Conservation (phyloP, 2,888 invertebrate species). For the Lepidonotus clava region DNA sequence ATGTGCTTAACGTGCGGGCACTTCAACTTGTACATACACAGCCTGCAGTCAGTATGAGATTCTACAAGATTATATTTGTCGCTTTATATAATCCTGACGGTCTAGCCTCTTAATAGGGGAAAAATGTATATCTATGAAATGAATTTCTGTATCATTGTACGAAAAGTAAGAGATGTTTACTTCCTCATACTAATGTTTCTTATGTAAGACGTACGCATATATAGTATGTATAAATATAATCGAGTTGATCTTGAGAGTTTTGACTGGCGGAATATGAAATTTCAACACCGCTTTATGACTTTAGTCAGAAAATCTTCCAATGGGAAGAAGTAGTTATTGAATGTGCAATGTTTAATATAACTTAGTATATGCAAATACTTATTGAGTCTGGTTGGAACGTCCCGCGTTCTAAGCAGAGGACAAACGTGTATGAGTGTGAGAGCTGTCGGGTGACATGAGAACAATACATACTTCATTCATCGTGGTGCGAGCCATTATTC, state of each 20-base stretch:
- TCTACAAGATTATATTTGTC: too few relatives aligned
- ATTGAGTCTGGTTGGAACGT: neutral
- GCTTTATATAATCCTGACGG: too few relatives aligned
- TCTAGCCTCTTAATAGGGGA: too few relatives aligned
- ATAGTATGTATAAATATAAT: too few relatives aligned
- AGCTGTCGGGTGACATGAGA: neutral
- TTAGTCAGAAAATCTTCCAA: neutral
- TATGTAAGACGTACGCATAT: too few relatives aligned
- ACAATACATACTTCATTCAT: too few relatives aligned
- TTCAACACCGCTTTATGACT: neutral
- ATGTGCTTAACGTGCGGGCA: neutral
- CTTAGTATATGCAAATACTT: neutral
- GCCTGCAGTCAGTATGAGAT: neutral
- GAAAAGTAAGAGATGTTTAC: too few relatives aligned
- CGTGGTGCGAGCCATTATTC: too few relatives aligned
- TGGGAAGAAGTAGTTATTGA: neutral
- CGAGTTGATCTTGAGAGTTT: too few relatives aligned
- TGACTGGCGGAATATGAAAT: neutral
- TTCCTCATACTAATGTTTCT: too few relatives aligned
- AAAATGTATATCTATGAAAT: too few relatives aligned
- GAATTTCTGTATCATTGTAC: too few relatives aligned
- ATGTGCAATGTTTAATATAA: conserved; percentile 34
- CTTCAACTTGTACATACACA: neutral
- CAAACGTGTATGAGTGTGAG: neutral
- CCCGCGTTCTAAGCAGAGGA: neutral